Conservation (phyloP, 2,888 invertebrate species). For the Agrotis ipsilon region DNA sequence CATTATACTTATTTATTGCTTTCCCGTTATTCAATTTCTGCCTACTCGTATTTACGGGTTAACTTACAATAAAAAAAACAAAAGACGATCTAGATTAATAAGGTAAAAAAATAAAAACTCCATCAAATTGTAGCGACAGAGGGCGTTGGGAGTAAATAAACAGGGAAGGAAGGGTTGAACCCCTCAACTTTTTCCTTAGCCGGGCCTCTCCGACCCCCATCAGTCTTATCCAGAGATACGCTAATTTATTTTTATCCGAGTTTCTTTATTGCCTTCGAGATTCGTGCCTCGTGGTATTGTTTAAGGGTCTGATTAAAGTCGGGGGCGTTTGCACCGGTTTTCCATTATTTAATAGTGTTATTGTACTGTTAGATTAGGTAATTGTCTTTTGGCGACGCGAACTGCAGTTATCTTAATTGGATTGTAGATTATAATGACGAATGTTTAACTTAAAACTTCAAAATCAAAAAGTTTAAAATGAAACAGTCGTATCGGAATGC, state of each 20-base stretch:
- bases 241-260: slow-evolving; percentile 88
- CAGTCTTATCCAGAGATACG: slow-evolving; percentile 85
- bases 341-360: slow-evolving; percentile 65
- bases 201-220: slow-evolving; percentile 81
- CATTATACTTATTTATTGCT: no score
- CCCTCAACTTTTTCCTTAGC: slow-evolving; percentile 85
- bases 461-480: not conserved
- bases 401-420: slow-evolving; percentile 59
- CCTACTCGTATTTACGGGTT: no score
- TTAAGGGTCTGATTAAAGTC: slow-evolving; percentile 78
- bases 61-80: slow-evolving; percentile 8
- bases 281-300: slow-evolving; percentile 83
- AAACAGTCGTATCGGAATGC: slow-evolving; percentile 30
- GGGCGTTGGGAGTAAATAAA: slow-evolving; percentile 82
- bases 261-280: slow-evolving; percentile 84
- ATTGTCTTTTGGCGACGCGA: slow-evolving; percentile 60
- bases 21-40: not conserved
- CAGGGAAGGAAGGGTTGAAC: slow-evolving; percentile 86
- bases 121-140: slow-evolving; percentile 78
- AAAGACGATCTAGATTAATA: slow-evolving; percentile 23
- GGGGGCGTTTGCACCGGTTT: slow-evolving; percentile 67
- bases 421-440: slow-evolving; percentile 31
- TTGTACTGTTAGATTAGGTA: slow-evolving; percentile 52
- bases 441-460: slow-evolving; percentile 1
- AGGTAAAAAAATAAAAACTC: slow-evolving; percentile 79